Evolutionary conservation across 2,888 invertebrate genomes (phyloP).

Genomic region (Serrognathus titanus): DNA sequence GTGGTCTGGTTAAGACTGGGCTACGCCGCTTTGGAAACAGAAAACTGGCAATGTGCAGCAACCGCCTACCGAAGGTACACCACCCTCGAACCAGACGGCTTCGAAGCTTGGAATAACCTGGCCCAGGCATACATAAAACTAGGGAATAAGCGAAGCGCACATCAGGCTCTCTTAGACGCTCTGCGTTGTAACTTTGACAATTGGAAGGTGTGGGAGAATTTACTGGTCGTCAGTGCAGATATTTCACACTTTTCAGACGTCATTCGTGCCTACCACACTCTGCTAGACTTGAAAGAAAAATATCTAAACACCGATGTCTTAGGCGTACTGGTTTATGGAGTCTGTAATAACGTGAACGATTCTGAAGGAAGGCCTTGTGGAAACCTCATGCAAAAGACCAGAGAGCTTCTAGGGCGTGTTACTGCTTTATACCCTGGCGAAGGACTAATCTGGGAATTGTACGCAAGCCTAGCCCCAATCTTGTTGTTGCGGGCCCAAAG

Average conservation of each 20-base stretch:
- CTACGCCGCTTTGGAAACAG: conserved; percentile 73
- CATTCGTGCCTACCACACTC: conserved; percentile 77
- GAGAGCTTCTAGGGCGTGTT: conserved; percentile 71
- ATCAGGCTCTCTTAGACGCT: conserved; percentile 82
- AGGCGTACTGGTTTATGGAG: conserved; percentile 66
- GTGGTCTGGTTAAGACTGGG: conserved; percentile 84
- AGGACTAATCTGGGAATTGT: conserved; percentile 76
- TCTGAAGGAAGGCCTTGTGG: conserved; percentile 53
- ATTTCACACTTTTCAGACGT: conserved; percentile 82
- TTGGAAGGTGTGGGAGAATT: conserved; percentile 96
- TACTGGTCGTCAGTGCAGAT: conserved; percentile 82
- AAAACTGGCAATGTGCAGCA: conserved; percentile 80
- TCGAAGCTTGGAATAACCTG: conserved; percentile 98
- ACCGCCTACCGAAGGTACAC: conserved; percentile 84
- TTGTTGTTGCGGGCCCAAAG: conserved; percentile 63
- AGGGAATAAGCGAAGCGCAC: conserved; percentile 82
- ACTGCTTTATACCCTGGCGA: conserved; percentile 67
- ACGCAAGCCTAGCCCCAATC: conserved; percentile 67
- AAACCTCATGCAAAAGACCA: conserved; percentile 55
- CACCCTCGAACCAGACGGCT: conserved; percentile 80
- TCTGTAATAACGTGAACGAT: conserved; percentile 63
- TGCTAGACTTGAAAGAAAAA: conserved; percentile 80
- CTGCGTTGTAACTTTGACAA: conserved; percentile 89
- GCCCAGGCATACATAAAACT: conserved; percentile 89
- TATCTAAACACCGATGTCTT: conserved; percentile 77